Base-by-base conservation (phyloP, 1,140 invertebrate species). In the Homarus americanus region DNA sequence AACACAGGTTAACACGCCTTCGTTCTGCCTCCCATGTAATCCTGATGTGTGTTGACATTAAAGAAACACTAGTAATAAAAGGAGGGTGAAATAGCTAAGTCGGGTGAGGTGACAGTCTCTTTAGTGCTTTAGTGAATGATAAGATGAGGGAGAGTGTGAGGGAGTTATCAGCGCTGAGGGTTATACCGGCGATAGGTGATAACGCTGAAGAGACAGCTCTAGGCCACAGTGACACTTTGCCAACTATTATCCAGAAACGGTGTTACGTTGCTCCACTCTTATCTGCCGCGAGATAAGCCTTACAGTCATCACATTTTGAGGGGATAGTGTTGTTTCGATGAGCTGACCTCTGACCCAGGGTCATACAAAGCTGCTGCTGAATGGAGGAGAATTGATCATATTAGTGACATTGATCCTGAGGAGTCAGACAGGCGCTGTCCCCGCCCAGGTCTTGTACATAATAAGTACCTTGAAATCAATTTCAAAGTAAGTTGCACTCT, bases 181-280 rank as follows among this genome's bases (percentile, higher is more conserved):
- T 72, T 24, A 82, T 17, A 40, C 41, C 1, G 80, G 44, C 9
- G 82, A 44, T 32, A 2, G 58, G 20, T n/a, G 66, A 72, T 84
- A 84, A 84, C 36, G 15, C 20, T 41, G 66, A 72, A 53, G 72
- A 36, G 82, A 84, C 66, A 58, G 20, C 24, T 82, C n/a, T 66
- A 84, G 15, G 38, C 40, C 20, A 40, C 32, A 41, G 63, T 72
- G 82, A 84, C 66, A 41, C 82, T 84, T 40, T 28, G 82, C 32
- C 63, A 69, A 20, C 10, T 12, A 34, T 84, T 84, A 84, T 84
- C 82, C 72, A 76, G 40, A 76, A 32, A 76, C 24, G 15, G 82
- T 69, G 38, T 84, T 84, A 84, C 36, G 40, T 84, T 76, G 82
- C 63, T 24, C 66, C 41, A 20, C 0, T 76, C 63, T 84, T 84